Percentiles rank a stretch among this genome's conserved stretches.
Conservation (phyloP, 2,888 invertebrate species). For the Drosophila mulleri region DNA sequence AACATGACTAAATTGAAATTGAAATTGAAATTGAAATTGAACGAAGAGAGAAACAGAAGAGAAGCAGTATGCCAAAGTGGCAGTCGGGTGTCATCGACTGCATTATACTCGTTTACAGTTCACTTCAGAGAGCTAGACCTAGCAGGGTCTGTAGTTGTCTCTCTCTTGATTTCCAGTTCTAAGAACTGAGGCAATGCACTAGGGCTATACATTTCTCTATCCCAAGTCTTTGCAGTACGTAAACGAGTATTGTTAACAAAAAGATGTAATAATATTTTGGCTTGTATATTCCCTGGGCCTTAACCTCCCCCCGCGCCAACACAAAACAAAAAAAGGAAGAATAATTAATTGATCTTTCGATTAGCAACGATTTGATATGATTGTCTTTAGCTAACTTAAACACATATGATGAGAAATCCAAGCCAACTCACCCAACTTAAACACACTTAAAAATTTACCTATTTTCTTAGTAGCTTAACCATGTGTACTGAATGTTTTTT, state of each 20-base stretch:
- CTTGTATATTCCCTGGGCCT: slow-evolving; percentile 54
- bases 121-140: neutral
- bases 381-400: slow-evolving; percentile 19
- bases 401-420: slow-evolving; percentile 22
- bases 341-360: slow-evolving; percentile 31
- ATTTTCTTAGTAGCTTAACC: slow-evolving; percentile 47
- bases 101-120: neutral
- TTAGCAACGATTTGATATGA: slow-evolving; percentile 46
- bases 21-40: slow-evolving; percentile 5
- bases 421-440: slow-evolving; percentile 7
- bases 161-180: neutral
- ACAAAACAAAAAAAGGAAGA: neutral
- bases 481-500: slow-evolving; percentile 71
- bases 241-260: slow-evolving; percentile 1
- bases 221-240: neutral
- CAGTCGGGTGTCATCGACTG: slow-evolving; percentile 1
- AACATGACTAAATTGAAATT: neutral
- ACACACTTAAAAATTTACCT: slow-evolving; percentile 15
- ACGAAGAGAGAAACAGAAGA: neutral
- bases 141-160: no score
- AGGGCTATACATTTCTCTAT: neutral
- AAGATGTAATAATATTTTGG: slow-evolving; percentile 6
- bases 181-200: neutral
- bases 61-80: neutral
- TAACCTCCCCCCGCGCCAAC: slow-evolving; percentile 25